Percentiles rank a stretch among this genome's conserved stretches.
Conservation (phyloP, 2,113 vertebrate genomes). For the Laticauda laticaudata region DNA sequence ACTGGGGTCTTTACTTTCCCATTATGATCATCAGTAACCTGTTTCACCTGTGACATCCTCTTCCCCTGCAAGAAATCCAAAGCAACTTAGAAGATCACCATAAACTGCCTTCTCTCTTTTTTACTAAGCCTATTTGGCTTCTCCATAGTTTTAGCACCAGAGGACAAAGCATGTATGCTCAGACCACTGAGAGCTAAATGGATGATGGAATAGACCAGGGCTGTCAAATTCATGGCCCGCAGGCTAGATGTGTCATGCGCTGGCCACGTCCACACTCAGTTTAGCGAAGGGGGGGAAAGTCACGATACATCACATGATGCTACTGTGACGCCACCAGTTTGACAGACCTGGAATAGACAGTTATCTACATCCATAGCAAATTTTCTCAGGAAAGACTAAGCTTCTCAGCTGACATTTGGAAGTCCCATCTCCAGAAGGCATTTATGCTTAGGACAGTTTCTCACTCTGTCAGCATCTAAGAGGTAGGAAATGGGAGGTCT, state of each 20-base stretch:
- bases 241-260: too few relatives aligned
- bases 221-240: too few relatives aligned
- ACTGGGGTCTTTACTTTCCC: not conserved
- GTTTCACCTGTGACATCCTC: not conserved
- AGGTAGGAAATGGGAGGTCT: not conserved
- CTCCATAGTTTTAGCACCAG: not conserved
- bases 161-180: not conserved
- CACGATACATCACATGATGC: too few relatives aligned
- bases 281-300: too few relatives aligned
- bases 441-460: not conserved
- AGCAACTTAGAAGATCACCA: not conserved
- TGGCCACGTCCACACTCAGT: too few relatives aligned
- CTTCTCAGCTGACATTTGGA: not conserved
- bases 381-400: not conserved
- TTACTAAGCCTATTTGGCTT: not conserved
- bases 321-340: too few relatives aligned
- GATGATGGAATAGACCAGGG: not conserved
- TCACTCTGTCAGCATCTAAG: not conserved
- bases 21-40: not conserved
- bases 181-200: not conserved
- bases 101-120: not conserved
- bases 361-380: not conserved
- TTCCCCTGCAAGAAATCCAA: not conserved
- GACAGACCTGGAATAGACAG: not conserved
- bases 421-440: not conserved